These are phyloP conservation scores for Cheilosia soror DNA, from an alignment of 2,888 invertebrate genomes.

Conservation along the genomic window DNA sequence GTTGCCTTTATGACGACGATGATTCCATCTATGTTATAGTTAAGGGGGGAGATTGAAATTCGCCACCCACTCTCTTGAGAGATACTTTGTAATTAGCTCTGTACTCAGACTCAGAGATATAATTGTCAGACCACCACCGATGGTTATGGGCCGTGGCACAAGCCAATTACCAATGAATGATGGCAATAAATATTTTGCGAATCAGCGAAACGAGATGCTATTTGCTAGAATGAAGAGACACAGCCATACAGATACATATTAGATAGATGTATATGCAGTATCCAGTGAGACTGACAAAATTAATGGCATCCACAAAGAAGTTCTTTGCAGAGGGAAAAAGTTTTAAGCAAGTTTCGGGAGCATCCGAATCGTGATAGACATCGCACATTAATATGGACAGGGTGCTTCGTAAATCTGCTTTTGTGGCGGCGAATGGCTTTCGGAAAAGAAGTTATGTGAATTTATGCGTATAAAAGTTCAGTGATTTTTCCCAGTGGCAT, in stretches of 20 bases:
- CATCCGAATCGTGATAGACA: constrained; percentile 8
- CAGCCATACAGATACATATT: too few relatives aligned
- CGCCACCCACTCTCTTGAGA: constrained; percentile 10
- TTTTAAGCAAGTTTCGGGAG: constrained; percentile 20
- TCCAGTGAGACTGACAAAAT: constrained; percentile 24
- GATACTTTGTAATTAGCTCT: constrained; percentile 44
- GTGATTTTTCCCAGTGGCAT: too few relatives aligned
- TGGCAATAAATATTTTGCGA: constrained; percentile 50
- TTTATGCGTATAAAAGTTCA: neutral
- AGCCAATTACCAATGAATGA: constrained; percentile 56
- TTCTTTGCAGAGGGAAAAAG: neutral
- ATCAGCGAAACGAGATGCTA: constrained; percentile 38
- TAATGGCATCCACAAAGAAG: constrained; percentile 37
- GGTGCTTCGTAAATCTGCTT: neutral
- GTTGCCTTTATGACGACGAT: constrained; percentile 11
- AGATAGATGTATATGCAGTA: neutral
- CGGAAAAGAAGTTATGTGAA: neutral
- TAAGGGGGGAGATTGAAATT: constrained; percentile 11
- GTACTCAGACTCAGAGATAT: constrained; percentile 5
- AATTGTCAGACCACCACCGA: constrained; percentile 18
- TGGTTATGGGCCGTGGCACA: constrained; percentile 11
- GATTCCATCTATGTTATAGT: constrained; percentile 1
- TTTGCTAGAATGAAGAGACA: neutral
- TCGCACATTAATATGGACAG: neutral
- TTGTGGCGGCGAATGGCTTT: neutral